These are phyloP conservation scores for Adelognathus sp. DNA, from an alignment of 2,888 invertebrate species.

Conservation along the genomic window DNA sequence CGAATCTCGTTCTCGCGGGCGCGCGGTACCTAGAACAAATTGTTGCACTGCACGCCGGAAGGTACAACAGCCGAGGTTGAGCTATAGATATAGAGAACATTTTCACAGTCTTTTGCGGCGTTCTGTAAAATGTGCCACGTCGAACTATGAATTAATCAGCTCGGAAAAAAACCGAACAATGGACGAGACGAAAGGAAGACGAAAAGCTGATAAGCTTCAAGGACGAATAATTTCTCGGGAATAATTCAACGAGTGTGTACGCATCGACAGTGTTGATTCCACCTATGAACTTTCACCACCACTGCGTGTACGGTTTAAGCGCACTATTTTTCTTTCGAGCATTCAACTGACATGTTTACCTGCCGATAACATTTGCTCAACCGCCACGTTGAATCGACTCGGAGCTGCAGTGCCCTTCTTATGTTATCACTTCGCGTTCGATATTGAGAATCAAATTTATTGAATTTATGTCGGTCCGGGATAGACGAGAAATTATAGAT, in stretches of 20 bases:
- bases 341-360: neutral
- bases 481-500: too few species aligned
- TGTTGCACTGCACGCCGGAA: constrained; percentile 6
- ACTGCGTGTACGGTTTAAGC: neutral
- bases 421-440: too few species aligned
- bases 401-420: neutral
- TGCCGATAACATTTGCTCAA: neutral
- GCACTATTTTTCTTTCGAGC: neutral
- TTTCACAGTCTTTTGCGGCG: constrained; percentile 3
- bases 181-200: neutral
- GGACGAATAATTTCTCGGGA: neutral
- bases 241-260: neutral
- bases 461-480: too few species aligned
- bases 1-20: constrained; percentile 50
- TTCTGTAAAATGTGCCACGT: constrained; percentile 27
- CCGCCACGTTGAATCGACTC: neutral
- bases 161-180: constrained; percentile 41
- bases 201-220: neutral
- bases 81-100: constrained; percentile 14
- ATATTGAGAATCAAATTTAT: too few species aligned
- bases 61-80: neutral
- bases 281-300: neutral
- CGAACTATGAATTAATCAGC: constrained; percentile 52
- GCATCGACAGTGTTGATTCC: neutral
- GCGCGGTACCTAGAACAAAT: constrained; percentile 29